These are phyloP conservation scores for Chelmon rostratus DNA, from an alignment of 2,797 vertebrate species.

Conservation along the genomic window DNA sequence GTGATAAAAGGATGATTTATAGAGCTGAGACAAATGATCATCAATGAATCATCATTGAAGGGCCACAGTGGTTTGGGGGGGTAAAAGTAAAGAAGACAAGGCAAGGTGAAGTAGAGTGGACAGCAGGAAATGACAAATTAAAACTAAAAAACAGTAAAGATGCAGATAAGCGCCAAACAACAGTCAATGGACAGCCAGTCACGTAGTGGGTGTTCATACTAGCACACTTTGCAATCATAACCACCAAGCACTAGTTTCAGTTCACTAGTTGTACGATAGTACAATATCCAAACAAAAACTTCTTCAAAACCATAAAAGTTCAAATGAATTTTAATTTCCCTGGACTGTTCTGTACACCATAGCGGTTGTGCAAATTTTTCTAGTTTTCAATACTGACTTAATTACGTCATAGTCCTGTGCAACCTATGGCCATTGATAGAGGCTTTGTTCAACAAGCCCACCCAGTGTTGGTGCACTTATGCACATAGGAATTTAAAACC, in stretches of 20 bases:
- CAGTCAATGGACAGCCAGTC: not conserved
- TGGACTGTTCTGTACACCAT: too few relatives aligned
- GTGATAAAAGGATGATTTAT: slow-evolving; percentile 42
- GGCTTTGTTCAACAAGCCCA: not conserved
- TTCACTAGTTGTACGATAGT: not conserved
- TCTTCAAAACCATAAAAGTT: not conserved
- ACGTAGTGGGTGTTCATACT: not conserved
- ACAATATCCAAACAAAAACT: slow-evolving; percentile 1
- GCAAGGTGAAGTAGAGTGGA: slow-evolving; percentile 23
- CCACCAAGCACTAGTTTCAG: not conserved
- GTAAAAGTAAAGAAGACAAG: slow-evolving; percentile 11
- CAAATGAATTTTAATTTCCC: not conserved
- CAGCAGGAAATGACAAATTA: slow-evolving; percentile 3
- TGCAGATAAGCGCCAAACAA: not conserved
- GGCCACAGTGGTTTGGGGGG: slow-evolving; percentile 4
- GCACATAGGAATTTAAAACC: not conserved
- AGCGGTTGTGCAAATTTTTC: too few relatives aligned
- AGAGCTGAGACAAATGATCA: slow-evolving; percentile 11
- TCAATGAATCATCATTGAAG: slow-evolving; percentile 7
- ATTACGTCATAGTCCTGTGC: not conserved
- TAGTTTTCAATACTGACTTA: not conserved
- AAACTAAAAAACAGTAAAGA: too few relatives aligned
- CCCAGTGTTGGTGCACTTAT: not conserved
- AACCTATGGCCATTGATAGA: not conserved
- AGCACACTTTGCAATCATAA: not conserved